A percentile compares a stretch with the other conserved stretches of the same genome.
Conservation (phyloP, 2,113 vertebrate species). For the Nothocercus nigrocapillus region DNA sequence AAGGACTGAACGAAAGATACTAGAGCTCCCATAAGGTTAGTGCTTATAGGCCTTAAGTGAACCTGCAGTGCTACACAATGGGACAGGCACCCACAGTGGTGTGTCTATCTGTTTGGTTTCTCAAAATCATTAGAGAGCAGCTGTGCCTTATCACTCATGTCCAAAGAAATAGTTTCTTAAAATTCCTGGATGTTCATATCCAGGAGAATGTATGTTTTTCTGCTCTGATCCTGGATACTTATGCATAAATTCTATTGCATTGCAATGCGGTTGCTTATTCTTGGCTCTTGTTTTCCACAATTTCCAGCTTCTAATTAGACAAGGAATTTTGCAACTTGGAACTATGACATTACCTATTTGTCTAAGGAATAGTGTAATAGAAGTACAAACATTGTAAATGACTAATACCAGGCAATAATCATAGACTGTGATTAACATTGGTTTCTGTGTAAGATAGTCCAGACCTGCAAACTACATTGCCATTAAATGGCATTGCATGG, state of each 20-base stretch:
- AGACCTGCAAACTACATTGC: background rate
- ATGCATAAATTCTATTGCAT: background rate
- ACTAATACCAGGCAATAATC: background rate
- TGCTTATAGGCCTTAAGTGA: slow-evolving; percentile 5
- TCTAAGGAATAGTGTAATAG: background rate
- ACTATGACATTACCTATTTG: background rate
- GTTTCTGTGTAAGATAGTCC: background rate
- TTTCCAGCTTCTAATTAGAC: background rate
- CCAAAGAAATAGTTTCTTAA: background rate
- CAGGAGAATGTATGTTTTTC: background rate
- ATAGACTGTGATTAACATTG: background rate
- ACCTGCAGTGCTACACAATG: too few relatives aligned
- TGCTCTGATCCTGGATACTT: background rate
- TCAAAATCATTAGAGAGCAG: background rate
- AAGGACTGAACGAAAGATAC: background rate
- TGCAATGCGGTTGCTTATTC: background rate
- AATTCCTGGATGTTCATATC: background rate
- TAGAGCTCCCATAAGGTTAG: background rate
- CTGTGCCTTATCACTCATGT: background rate
- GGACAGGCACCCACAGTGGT: background rate
- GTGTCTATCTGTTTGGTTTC: background rate
- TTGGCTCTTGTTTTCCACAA: background rate
- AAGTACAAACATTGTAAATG: slow-evolving; percentile 24
- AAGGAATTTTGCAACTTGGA: background rate
- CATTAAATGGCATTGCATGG: background rate